Base-by-base conservation (phyloP, 1,140 invertebrate species). In the Leptinotarsa undecemlineata region DNA sequence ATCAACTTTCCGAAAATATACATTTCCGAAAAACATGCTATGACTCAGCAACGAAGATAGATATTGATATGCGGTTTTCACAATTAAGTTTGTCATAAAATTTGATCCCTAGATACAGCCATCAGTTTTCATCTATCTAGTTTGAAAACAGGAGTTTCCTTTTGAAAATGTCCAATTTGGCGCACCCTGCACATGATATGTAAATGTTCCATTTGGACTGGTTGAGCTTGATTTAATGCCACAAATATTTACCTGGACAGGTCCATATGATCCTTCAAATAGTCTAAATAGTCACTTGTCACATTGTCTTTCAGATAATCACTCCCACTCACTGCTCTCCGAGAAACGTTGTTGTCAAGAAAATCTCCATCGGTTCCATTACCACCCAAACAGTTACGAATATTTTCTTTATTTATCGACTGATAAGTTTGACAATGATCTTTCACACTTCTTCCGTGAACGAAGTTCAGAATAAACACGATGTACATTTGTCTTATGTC, bases 391-490 rank as follows among this genome's bases (percentile, higher is more conserved):
- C 69, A 75, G 21, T 71, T 64, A 19, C 57, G 48, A 14, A 68
- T 51, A 33, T 74, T 74, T 21, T 74, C 67, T 66, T 64, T 48
- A 33, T 66, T 71, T n/a, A 66, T 71, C n/a, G 48, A 23, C 6
- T 71, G 19, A 48, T 69, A 20, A 48, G n/a, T 69, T 19, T 15
- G 26, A 17, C 33, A 48, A 20, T n/a, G 42, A 19, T n/a, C 51
- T 57, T 57, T 57, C 4, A 57, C 51, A 48, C 17, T 57, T n/a
- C 47, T 51, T 69, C 61, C 72, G 26, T 51, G 13, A 47, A 69
- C 66, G 62, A 61, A 74, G 6, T 62, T 62, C 13, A 42, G 23
- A 42, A 71, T 19, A 4, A 76, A 48, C 15, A 48, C 23, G 33
- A 76, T 26, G 74, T 69, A 48, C 13, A 66, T 70, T 15, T 23